Evolutionary conservation across 2,113 vertebrate species (phyloP).

Genomic region (Cromileptes altivelis): DNA sequence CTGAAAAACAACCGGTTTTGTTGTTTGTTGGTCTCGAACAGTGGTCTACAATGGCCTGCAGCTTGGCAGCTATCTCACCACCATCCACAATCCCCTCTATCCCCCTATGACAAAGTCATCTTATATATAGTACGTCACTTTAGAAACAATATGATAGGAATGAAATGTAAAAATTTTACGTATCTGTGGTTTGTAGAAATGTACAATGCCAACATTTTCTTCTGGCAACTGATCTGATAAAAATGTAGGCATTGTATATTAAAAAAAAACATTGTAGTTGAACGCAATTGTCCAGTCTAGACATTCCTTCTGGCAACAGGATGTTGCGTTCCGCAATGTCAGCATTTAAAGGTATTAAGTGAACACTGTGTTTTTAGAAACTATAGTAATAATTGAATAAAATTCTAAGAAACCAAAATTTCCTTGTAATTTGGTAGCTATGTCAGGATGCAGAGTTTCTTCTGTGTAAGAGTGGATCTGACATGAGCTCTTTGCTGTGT

Average conservation of each 20-base stretch:
- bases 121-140: too few species aligned
- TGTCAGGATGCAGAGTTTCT: neutral
- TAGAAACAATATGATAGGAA: too few species aligned
- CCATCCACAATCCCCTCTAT: too few species aligned
- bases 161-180: too few species aligned
- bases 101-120: too few species aligned
- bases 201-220: too few species aligned
- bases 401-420: neutral
- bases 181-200: too few species aligned
- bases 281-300: neutral
- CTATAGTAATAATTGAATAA: neutral
- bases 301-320: neutral
- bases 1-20: too few species aligned
- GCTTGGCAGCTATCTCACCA: too few species aligned
- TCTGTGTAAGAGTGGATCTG: conserved; percentile 7
- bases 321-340: neutral
- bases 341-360: neutral
- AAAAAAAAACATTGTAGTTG: neutral
- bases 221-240: neutral
- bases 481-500: conserved; percentile 43
- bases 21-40: too few species aligned
- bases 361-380: neutral
- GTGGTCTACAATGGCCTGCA: too few species aligned
- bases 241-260: neutral
- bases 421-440: neutral